Conservation (phyloP, 2,888 invertebrate species). For the Anarsia innoxiella region DNA sequence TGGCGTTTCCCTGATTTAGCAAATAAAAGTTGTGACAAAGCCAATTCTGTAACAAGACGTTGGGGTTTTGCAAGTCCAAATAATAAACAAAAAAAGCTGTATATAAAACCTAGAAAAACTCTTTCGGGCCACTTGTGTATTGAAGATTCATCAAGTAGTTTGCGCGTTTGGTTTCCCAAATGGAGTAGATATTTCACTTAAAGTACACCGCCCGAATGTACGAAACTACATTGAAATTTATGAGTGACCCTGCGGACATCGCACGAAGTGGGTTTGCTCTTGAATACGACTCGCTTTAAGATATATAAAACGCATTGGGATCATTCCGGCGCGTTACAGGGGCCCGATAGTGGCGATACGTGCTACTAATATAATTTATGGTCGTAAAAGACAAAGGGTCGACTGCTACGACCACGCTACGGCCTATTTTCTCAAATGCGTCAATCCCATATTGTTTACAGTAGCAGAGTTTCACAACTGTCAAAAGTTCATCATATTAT, state of each 20-base stretch:
- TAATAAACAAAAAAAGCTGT: no score
- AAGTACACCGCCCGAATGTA: conserved; percentile 54
- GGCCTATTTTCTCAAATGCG: conserved; percentile 1
- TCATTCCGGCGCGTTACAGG: conserved; percentile 21
- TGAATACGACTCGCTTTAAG: conserved; percentile 39
- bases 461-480: no score
- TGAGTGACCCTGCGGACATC: conserved; percentile 54
- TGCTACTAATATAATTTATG: conserved; percentile 7
- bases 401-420: neutral
- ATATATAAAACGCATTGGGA: conserved; percentile 46
- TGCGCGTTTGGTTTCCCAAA: no score
- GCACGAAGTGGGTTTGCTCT: conserved; percentile 40
- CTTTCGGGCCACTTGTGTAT: no score
- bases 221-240: conserved; percentile 56
- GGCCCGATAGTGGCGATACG: conserved; percentile 5
- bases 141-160: no score
- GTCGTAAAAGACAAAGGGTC: conserved; percentile 3
- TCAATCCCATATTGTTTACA: no score
- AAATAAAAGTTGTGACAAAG: no score
- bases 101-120: no score
- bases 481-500: no score
- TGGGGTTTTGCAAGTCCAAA: no score
- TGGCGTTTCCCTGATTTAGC: no score
- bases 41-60: no score
- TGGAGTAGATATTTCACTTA: conserved; percentile 63